Evolutionary conservation across 2,888 invertebrate species (phyloP), one percentile per base, ranked within the genome.

Genomic region (Metalampra italica): DNA sequence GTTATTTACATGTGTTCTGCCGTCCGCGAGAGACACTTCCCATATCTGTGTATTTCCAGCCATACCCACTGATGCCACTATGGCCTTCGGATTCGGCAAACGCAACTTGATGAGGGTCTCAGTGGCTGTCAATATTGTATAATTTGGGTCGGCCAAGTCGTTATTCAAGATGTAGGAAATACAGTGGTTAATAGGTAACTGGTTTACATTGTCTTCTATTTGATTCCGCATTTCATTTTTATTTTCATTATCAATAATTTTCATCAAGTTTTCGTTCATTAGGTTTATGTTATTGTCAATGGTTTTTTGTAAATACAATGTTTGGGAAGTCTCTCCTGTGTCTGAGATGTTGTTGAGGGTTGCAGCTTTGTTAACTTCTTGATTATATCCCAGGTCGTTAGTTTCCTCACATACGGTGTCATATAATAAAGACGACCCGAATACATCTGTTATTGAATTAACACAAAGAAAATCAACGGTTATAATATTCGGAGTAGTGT

Each of bases 401-500:
- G 42, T 46, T 14, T 12, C n/a, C 15, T 51, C 45, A 45, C 60
- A 64, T 8, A 53, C 13, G 36, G 40, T 49, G 51, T 56, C 55
- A 52, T 51, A 55, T 13, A 50, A 41, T 36, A 55, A 29, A 41
- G 51, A 43, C 12, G 48, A 52, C 13, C 60, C 57, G 46, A 63
- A 50, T 14, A 56, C 32, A 56, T 62, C 67, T 62, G 64, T 56
- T 57, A 58, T 46, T 42, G 41, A 57, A 53, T 50, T 9, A 46
- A 57, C 43, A 51, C 41, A 55, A 45, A 39, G 46, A 22, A 22
- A 22, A 36, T 39, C 38, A 43, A 44, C 30, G 46, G 34, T 52
- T 42, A 30, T 34, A 49, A 51, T 43, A 51, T 46, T 43, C 42
- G 7, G 43, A 30, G 22, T 22, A n/a, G n/a, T n/a, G n/a, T n/a